Conservation (phyloP, 2,113 vertebrate genomes). For the Forbesichthys agassizii region DNA sequence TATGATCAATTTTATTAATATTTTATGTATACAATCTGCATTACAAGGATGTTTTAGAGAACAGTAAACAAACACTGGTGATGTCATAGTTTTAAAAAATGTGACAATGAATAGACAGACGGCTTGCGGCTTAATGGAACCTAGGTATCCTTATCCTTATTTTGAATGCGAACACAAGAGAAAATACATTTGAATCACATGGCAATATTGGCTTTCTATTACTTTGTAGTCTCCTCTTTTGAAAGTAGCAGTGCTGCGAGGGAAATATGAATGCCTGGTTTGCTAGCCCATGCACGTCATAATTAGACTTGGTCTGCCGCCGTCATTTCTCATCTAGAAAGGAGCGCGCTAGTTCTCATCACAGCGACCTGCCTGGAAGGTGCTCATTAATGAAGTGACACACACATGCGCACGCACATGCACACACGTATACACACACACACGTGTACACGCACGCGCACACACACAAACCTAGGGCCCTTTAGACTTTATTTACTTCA, state of each 20-base stretch:
- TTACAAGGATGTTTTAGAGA: neutral
- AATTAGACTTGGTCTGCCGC: constrained; percentile 58
- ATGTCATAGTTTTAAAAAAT: constrained; percentile 25
- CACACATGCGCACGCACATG: constrained; percentile 24
- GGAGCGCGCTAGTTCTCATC: constrained; percentile 56
- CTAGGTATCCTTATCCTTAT: constrained; percentile 6
- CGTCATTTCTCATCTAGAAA: constrained; percentile 55
- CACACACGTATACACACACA: constrained; percentile 1
- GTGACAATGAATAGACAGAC: neutral
- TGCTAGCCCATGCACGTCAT: constrained; percentile 47
- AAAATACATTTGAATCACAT: constrained; percentile 9
- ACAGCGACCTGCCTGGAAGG: constrained; percentile 60
- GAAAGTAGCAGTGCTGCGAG: constrained; percentile 24
- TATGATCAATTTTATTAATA: no score
- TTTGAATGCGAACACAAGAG: constrained; percentile 9
- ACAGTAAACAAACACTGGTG: constrained; percentile 25
- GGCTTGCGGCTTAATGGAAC: neutral
- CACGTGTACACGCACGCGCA: neutral
- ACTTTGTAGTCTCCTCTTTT: neutral
- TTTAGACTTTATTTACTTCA: constrained; percentile 58
- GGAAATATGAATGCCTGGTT: constrained; percentile 39
- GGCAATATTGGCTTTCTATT: constrained; percentile 17
- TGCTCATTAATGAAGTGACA: constrained; percentile 60
- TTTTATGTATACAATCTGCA: neutral
- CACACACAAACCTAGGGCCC: neutral